Base-by-base conservation (phyloP, 2,888 invertebrate genomes). In the Cantharis nigra region DNA sequence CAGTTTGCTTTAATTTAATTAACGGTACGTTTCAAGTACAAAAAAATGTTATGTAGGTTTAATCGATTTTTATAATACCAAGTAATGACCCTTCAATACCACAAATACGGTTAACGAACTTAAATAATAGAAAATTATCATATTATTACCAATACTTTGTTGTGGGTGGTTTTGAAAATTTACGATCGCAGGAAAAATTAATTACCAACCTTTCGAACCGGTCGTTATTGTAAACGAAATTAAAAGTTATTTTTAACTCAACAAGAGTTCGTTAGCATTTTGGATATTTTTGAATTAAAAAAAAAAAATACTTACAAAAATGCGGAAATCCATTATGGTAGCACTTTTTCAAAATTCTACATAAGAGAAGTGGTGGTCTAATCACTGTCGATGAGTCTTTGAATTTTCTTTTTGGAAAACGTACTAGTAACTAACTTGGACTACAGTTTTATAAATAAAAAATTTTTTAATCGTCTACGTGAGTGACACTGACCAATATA, bases 401-500 rank as follows among this genome's bases (percentile, higher is more conserved):
- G 71, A 28, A n/a, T 76, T 73, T 70, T 70, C 72, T 73, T 72
- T 23, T 67, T 13, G 65, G n/a, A 63, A 74, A 74, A 69, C 30
- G 9, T 74, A 18, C 26, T 49, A 49, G 49, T 49, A 49, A 49
- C 49, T 49, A 49, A 49, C 49, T 49, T 49, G 49, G 49, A 49
- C 49, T 67, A 26, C 23, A 26, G 26, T 14, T 23, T 67, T 26
- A 67, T 67, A 67, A 67, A 67, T 20, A 67, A 65, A 65, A 16
- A 11, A 62, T 23, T 11, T 30, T 64, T 74, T 63, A 16, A 67
- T 16, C 26, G 62, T 30, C 30, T 80, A 84, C 83, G 83, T 84
- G 83, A 82, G 83, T 81, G 79, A 82, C 79, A 84, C 81, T 84
- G 83, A 84, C 83, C 83, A 83, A 84, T 80, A 83, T 83, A 76